Percentiles rank a stretch among this genome's conserved stretches.
These are phyloP conservation scores for Lissonota sp. DNA, from an alignment of 2,888 invertebrate species.

Conservation along the genomic window DNA sequence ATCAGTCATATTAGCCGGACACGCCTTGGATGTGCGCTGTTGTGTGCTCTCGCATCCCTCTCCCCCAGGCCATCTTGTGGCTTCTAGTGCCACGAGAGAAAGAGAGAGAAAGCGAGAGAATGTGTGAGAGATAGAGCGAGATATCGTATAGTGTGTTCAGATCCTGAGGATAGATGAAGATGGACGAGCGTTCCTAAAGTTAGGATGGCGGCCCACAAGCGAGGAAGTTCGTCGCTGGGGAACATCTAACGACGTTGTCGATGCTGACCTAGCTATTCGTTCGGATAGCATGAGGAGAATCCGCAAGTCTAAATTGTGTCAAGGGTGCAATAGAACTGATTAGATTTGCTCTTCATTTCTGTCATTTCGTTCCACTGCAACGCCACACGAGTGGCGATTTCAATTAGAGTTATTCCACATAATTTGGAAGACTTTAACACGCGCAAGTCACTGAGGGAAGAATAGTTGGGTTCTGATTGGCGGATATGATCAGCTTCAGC, in stretches of 20 bases:
- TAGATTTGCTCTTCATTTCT: too few species aligned
- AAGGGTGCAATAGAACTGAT: too few species aligned
- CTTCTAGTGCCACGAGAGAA: constrained; percentile 34
- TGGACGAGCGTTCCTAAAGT: constrained; percentile 14
- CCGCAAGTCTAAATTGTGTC: too few species aligned
- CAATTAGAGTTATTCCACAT: too few species aligned
- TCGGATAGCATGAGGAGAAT: too few species aligned
- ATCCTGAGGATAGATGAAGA: constrained; percentile 33
- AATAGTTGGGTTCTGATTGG: constrained; percentile 43
- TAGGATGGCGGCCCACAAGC: background rate
- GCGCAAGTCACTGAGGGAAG: background rate
- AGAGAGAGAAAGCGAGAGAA: background rate
- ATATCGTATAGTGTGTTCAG: constrained; percentile 11
- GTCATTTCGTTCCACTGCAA: too few species aligned
- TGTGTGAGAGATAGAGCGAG: background rate
- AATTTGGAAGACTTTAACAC: too few species aligned
- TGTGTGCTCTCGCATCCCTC: background rate
- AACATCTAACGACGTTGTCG: constrained; percentile 46
- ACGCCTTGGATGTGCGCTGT: constrained; percentile 73
- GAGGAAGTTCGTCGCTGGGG: background rate
- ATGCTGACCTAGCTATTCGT: background rate
- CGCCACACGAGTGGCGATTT: too few species aligned
- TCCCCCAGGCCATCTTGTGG: constrained; percentile 69
- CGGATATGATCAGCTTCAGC: constrained; percentile 46
- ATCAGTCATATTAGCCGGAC: constrained; percentile 79